These are phyloP conservation scores for Saturnia japonica DNA, from an alignment of 2,888 invertebrate genomes.

Conservation along the genomic window DNA sequence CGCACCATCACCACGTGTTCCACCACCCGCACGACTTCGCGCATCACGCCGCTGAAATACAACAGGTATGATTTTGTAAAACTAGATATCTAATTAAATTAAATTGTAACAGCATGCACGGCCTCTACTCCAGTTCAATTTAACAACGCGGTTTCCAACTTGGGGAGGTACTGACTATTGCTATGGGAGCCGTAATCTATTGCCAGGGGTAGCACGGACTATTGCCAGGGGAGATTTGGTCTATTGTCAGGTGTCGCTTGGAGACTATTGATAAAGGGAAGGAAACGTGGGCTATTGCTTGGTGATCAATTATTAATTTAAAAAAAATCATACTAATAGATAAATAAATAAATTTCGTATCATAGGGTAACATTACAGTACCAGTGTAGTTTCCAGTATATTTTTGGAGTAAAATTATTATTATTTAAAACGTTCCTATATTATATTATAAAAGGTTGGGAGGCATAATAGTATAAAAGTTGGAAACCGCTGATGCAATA, in stretches of 20 bases:
- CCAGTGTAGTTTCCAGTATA: background rate
- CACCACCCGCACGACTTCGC: conserved; percentile 52
- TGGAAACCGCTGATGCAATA: background rate
- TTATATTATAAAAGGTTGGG: background rate
- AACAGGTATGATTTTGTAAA: conserved; percentile 53
- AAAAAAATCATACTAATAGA: too few species aligned
- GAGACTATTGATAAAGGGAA: too few species aligned
- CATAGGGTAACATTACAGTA: background rate
- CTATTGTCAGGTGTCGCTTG: too few species aligned
- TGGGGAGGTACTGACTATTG: background rate
- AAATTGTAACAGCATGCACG: background rate
- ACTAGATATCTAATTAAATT: too few species aligned
- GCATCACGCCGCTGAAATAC: conserved; percentile 58
- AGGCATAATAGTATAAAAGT: background rate
- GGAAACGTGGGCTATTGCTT: too few species aligned
- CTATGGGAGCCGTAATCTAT: background rate
- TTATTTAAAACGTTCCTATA: background rate
- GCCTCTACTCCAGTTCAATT: background rate
- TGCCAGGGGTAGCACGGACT: background rate
- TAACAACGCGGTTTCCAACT: background rate
- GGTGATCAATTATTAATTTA: too few species aligned
- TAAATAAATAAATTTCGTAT: too few species aligned
- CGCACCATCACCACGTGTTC: conserved; percentile 54
- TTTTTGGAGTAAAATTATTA: background rate
- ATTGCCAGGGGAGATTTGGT: too few species aligned